phyloP scores from a whole-genome alignment of 30 jellyfish, hydroid and myxozoan species.

The Aurelia aurita region DNA sequence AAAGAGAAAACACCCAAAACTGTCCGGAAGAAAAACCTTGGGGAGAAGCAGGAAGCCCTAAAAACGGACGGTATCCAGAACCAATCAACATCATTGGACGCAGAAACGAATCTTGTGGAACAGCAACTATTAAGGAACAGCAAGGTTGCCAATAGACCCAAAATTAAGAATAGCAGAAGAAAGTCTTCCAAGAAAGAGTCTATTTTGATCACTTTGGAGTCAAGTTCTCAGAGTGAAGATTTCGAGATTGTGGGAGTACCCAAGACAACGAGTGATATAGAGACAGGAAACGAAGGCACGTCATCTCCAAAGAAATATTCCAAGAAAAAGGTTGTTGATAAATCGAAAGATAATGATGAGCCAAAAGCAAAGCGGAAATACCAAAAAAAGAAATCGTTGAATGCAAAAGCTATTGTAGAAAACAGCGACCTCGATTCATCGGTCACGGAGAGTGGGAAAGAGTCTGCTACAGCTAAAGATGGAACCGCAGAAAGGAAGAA shows the following conservation, averaged over 20 bases:
- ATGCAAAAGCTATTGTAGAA: background rate
- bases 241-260: too few relatives aligned
- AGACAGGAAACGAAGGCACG: background rate
- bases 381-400: background rate
- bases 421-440: too few relatives aligned
- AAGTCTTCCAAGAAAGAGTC: background rate
- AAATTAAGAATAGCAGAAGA: background rate
- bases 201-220: too few relatives aligned
- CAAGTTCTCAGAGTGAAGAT: too few relatives aligned
- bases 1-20: background rate
- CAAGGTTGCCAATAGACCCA: slow-evolving; percentile 16
- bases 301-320: too few relatives aligned
- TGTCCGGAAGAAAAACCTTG: background rate
- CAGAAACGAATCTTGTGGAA: background rate
- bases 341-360: background rate
- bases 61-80: background rate
- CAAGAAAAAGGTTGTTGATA: background rate
- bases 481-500: background rate
- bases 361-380: slow-evolving; percentile 7
- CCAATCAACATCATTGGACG: background rate
- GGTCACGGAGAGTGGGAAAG: background rate
- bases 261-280: too few relatives aligned
- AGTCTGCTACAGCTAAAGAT: background rate
- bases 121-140: slow-evolving; percentile 3
- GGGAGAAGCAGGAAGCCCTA: background rate